Base-by-base conservation (phyloP, 2,113 vertebrate species). In the Sebastes fasciatus region DNA sequence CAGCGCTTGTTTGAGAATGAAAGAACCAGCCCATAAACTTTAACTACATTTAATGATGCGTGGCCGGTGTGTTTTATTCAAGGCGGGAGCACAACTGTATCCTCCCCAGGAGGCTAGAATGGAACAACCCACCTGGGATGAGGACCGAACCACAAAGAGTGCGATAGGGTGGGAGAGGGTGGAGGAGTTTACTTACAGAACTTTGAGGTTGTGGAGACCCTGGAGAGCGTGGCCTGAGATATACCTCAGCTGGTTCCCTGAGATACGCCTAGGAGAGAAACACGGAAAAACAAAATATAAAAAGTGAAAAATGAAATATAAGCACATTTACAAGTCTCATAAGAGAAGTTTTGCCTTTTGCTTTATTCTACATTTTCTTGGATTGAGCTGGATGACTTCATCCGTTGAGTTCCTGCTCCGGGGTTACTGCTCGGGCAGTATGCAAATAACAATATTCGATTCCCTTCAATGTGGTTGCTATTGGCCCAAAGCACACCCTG, bases 161-260 rank as follows among this genome's bases (percentile, higher is more conserved):
- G 49, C 10, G 17, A 3, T 6, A 71, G 75, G 62, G 71, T 64
- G 45, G 48, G 62, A 61, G 64, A 63, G 70, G 49, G 58, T 77
- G 55, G 45, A 73, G 45, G 69, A 78, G 23, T 69, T 55, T 95
- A 98, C 97, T 97, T 94, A 99, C 98, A 99, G 93, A 65, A 97
- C 97, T 95, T 97, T 99, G 86, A 99, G 96, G 92, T 95, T 98
- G 94, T 96, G 94, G 86, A 99, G 98, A 57, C 98, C 97, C 49
- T 96, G 95, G 94, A 99, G 97, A 16, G 95, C 96, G 42, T 95
- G 94, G 86, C 94, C 95, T 0, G 97, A 96, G 93, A 99, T 97
- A 80, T 95, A 96, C 78, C 95, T 96, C 90, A 99, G 96, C 82
- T 96, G 97, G 93, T 99, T 99, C 86, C 98, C 98, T 48, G 98